Evolutionary conservation across 2,113 vertebrate species (phyloP).

Genomic region (Caracal caracal): DNA sequence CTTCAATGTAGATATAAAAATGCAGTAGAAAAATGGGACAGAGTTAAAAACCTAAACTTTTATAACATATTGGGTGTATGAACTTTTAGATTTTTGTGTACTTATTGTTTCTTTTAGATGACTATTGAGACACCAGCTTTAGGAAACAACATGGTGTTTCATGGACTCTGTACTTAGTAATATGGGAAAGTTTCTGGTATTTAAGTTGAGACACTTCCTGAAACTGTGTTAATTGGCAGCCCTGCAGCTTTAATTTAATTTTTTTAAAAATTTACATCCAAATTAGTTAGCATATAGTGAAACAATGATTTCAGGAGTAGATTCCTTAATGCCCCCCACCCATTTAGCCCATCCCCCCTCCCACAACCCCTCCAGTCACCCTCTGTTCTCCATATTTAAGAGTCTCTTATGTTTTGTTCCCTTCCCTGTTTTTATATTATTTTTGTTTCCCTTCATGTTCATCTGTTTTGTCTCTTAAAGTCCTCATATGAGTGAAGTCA

Average conservation of each 20-base stretch:
- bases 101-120: not conserved
- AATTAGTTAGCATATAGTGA: too few relatives aligned
- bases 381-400: too few relatives aligned
- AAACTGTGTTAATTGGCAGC: conserved; percentile 36
- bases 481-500: too few relatives aligned
- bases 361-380: too few relatives aligned
- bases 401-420: too few relatives aligned
- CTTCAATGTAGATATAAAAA: not conserved
- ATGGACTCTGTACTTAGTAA: not conserved
- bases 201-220: conserved; percentile 13
- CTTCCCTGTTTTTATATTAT: too few relatives aligned
- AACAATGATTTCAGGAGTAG: too few relatives aligned
- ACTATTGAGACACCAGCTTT: not conserved
- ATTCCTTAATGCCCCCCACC: too few relatives aligned
- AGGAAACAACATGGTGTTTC: not conserved
- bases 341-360: too few relatives aligned
- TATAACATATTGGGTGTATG: not conserved
- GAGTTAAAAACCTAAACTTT: conserved; percentile 13
- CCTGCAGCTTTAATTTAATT: not conserved
- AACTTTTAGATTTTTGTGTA: not conserved
- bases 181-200: not conserved
- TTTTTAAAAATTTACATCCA: too few relatives aligned
- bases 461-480: too few relatives aligned
- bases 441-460: too few relatives aligned
- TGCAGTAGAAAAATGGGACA: not conserved